A percentile compares a stretch with the other conserved stretches of the same genome.
phyloP scores from a whole-genome alignment of 92 coral and sea anemone species.

The Palythoa caribaeorum region DNA sequence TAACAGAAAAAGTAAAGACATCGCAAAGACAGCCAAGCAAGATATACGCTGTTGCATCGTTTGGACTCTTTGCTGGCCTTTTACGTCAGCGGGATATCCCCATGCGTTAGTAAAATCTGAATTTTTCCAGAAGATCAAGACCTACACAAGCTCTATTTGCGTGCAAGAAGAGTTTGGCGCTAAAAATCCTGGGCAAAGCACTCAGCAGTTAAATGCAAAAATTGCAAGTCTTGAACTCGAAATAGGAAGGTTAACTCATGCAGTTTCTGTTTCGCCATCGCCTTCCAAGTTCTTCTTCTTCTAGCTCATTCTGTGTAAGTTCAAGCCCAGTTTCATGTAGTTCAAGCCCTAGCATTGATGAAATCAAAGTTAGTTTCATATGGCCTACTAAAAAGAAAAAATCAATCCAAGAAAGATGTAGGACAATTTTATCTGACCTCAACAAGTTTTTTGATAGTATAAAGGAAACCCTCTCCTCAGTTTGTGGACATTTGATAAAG shows the following conservation, averaged over 20 bases:
- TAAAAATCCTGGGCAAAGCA: background rate
- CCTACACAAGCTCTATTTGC: background rate
- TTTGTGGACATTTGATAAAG: slow-evolving; percentile 15
- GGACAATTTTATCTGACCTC: background rate
- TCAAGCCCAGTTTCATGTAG: background rate
- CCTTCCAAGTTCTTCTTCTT: background rate
- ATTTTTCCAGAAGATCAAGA: background rate
- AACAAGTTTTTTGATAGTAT: slow-evolving; percentile 1
- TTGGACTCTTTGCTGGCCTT: slow-evolving; percentile 53
- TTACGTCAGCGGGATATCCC: slow-evolving; percentile 37
- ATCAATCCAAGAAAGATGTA: slow-evolving; percentile 26
- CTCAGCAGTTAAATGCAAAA: slow-evolving; percentile 6
- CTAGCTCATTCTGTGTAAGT: background rate
- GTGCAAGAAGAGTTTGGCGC: slow-evolving; percentile 2
- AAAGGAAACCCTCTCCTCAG: slow-evolving; percentile 29
- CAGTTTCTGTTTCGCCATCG: background rate
- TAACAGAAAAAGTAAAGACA: background rate
- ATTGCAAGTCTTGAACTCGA: background rate
- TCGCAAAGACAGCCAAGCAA: slow-evolving; percentile 7
- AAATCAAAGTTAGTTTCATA: slow-evolving; percentile 15
- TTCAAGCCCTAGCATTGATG: slow-evolving; percentile 7
- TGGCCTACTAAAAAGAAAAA: slow-evolving; percentile 39
- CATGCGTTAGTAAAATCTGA: background rate
- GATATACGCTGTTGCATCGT: slow-evolving; percentile 5
- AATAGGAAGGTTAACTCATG: background rate